Evolutionary conservation across 2,888 invertebrate species (phyloP).

Genomic region (Dermolepida albohirtum): DNA sequence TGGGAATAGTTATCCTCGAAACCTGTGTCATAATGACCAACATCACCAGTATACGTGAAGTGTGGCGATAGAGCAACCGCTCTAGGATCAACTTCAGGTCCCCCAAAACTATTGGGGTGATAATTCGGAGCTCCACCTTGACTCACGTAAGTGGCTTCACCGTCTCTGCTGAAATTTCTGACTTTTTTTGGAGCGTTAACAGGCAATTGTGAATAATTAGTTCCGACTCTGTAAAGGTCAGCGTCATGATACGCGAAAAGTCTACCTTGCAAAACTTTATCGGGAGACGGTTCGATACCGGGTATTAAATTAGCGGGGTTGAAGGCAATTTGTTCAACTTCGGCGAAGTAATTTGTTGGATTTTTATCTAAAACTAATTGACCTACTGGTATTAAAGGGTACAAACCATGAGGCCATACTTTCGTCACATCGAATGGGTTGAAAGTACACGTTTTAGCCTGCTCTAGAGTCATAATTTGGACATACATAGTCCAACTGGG

Average conservation of each 20-base stretch:
- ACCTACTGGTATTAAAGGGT: constrained; percentile 89
- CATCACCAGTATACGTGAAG: constrained; percentile 77
- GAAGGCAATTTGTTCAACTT: constrained; percentile 93
- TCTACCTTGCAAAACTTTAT: constrained; percentile 92
- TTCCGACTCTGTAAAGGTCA: constrained; percentile 89
- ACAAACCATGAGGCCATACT: constrained; percentile 90
- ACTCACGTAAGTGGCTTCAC: constrained; percentile 80
- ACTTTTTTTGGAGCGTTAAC: constrained; percentile 91
- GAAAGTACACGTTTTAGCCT: constrained; percentile 82
- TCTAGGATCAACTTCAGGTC: constrained; percentile 79
- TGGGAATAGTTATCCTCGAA: constrained; percentile 92
- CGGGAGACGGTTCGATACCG: constrained; percentile 93
- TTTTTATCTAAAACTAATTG: constrained; percentile 88
- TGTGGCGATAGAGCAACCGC: constrained; percentile 72
- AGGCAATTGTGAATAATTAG: constrained; percentile 91
- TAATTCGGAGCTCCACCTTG: constrained; percentile 96
- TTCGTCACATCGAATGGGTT: constrained; percentile 97
- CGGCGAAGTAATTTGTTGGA: constrained; percentile 92
- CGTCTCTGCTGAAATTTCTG: constrained; percentile 90
- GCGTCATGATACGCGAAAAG: constrained; percentile 92
- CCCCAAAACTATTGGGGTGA: constrained; percentile 95
- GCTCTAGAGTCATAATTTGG: constrained; percentile 88
- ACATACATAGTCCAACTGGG: constrained; percentile 87
- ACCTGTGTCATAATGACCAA: constrained; percentile 82
- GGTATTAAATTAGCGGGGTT: constrained; percentile 90